phyloP scores from a whole-genome alignment of 2,113 vertebrate genomes.

The Oceanites oceanicus region DNA sequence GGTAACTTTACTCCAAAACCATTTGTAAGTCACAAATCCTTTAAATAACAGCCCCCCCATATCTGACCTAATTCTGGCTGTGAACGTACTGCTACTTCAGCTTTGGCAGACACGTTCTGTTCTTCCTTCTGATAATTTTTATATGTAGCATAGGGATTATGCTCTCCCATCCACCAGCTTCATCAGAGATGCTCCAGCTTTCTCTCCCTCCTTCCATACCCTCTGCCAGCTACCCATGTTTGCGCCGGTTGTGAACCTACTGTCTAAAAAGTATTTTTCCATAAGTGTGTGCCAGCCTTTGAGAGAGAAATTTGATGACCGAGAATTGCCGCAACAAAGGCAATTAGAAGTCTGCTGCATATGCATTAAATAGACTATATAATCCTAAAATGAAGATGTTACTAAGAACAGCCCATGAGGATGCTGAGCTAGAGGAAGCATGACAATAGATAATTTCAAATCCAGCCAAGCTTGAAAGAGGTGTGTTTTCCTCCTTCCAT shows the following conservation, averaged over 20 bases:
- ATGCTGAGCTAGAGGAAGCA: slow-evolving; percentile 25
- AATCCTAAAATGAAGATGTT: background rate
- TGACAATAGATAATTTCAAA: background rate
- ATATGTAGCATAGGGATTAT: background rate
- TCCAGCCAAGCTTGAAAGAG: slow-evolving; percentile 2
- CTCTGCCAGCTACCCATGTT: background rate
- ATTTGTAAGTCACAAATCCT: background rate
- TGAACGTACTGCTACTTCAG: background rate
- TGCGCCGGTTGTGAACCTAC: background rate
- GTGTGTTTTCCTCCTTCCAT: background rate
- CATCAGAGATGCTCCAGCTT: background rate
- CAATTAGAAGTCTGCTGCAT: background rate
- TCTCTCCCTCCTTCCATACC: background rate
- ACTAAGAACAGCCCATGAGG: background rate
- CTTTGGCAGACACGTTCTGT: background rate
- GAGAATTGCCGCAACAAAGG: background rate
- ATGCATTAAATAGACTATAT: background rate
- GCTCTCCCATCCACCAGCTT: background rate
- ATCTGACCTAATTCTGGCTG: background rate
- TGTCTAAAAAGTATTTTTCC: background rate
- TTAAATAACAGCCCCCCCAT: background rate
- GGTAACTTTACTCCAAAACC: background rate
- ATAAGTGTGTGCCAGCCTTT: background rate
- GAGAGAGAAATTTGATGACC: background rate
- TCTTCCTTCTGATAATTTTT: background rate